Conservation (phyloP, 2,113 vertebrate species). For the Mus pahari region DNA sequence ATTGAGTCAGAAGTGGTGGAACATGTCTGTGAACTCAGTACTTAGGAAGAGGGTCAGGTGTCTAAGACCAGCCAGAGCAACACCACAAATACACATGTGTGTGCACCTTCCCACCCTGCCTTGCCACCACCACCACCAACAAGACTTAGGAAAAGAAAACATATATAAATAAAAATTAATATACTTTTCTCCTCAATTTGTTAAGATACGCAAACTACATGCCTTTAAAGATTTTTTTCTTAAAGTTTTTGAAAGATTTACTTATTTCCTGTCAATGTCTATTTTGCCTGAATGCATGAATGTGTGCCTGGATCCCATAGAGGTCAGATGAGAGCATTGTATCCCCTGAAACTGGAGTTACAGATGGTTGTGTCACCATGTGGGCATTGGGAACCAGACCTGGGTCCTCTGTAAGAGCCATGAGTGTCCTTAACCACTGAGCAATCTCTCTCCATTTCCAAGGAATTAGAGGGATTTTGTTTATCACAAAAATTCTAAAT, state of each 20-base stretch:
- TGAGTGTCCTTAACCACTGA: too few relatives aligned
- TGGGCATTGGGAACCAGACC: background rate
- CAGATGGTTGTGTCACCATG: background rate
- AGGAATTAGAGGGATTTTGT: constrained; percentile 43
- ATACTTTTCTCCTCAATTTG: background rate
- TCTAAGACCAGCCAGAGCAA: background rate
- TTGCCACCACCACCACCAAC: background rate
- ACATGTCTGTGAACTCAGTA: background rate
- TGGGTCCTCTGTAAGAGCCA: background rate
- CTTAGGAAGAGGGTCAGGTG: background rate
- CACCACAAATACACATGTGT: background rate
- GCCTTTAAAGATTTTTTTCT: background rate
- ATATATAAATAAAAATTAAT: background rate
- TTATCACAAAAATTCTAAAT: background rate
- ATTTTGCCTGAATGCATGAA: background rate
- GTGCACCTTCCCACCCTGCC: background rate
- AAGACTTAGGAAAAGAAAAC: background rate
- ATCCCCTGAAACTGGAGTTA: background rate
- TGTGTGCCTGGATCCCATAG: background rate
- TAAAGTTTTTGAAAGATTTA: background rate
- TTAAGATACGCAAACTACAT: background rate
- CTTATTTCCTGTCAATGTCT: background rate
- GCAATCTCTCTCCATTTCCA: background rate
- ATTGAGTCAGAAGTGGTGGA: background rate
- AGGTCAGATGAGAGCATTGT: background rate